These are phyloP conservation scores for Gorsachius goisagi DNA, from an alignment of 2,113 vertebrate genomes.

Conservation along the genomic window DNA sequence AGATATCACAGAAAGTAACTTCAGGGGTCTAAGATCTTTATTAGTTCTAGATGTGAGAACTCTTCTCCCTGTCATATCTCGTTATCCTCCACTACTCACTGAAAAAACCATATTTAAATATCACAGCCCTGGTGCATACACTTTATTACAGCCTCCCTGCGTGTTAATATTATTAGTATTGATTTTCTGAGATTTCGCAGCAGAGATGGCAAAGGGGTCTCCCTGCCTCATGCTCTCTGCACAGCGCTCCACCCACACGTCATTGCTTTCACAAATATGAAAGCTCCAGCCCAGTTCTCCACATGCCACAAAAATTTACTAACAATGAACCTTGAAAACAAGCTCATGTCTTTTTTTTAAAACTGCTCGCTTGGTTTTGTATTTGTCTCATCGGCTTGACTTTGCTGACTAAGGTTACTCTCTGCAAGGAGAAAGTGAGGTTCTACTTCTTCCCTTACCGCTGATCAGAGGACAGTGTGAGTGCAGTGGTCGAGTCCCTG, in stretches of 20 bases:
- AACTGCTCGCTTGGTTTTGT: neutral
- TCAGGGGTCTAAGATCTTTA: neutral
- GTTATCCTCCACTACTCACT: neutral
- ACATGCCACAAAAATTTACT: neutral
- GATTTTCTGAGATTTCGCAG: slow-evolving; percentile 1
- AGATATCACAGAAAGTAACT: neutral
- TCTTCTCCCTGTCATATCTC: neutral
- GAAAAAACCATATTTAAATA: slow-evolving; percentile 25
- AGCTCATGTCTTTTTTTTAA: neutral
- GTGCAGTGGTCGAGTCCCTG: neutral
- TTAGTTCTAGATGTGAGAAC: neutral
- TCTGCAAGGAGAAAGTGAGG: neutral
- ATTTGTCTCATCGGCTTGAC: neutral
- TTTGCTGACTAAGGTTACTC: neutral
- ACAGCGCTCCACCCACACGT: neutral
- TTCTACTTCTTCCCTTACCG: neutral
- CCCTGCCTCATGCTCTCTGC: neutral
- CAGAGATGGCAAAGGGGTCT: neutral
- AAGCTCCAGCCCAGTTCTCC: neutral
- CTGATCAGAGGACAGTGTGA: neutral
- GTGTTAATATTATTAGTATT: neutral
- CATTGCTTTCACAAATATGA: neutral
- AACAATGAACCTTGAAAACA: neutral
- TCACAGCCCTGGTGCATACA: neutral
- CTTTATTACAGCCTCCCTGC: neutral